Evolutionary conservation across 2,113 vertebrate species (phyloP).

Genomic region (Cyprinodon tularosa): DNA sequence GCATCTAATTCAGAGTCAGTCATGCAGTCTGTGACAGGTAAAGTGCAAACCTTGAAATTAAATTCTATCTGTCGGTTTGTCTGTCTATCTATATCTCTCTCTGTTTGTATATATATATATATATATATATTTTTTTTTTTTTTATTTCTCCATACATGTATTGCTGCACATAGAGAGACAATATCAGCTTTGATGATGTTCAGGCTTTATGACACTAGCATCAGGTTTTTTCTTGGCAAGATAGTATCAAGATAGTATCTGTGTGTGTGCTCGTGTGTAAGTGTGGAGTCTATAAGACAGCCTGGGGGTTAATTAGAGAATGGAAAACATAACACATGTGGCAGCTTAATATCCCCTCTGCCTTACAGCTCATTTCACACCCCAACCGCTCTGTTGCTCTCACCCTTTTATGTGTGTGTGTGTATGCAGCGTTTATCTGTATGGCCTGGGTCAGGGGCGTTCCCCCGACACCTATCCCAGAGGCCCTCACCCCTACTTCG

Average conservation of each 20-base stretch:
- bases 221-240: slow-evolving; percentile 35
- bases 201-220: slow-evolving; percentile 35
- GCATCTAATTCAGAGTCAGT: not conserved
- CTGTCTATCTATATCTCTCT: not conserved
- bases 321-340: slow-evolving; percentile 81
- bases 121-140: not conserved
- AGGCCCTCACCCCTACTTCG: slow-evolving; percentile 43
- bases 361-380: slow-evolving; percentile 79
- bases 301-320: slow-evolving; percentile 80
- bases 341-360: slow-evolving; percentile 78
- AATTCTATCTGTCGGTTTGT: too few species aligned
- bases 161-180: not conserved
- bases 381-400: slow-evolving; percentile 76
- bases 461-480: slow-evolving; percentile 64
- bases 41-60: slow-evolving; percentile 45
- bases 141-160: too few species aligned
- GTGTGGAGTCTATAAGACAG: slow-evolving; percentile 65
- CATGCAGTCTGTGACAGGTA: slow-evolving; percentile 12
- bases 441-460: slow-evolving; percentile 69
- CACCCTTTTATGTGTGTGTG: slow-evolving; percentile 62
- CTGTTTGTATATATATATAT: not conserved
- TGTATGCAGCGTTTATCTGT: slow-evolving; percentile 39
- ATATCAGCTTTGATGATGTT: slow-evolving; percentile 43
- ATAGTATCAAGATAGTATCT: slow-evolving; percentile 13
- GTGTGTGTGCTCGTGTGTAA: slow-evolving; percentile 28